Base-by-base conservation (phyloP, 2,888 invertebrate genomes). In the Platynereis dumerilii region DNA sequence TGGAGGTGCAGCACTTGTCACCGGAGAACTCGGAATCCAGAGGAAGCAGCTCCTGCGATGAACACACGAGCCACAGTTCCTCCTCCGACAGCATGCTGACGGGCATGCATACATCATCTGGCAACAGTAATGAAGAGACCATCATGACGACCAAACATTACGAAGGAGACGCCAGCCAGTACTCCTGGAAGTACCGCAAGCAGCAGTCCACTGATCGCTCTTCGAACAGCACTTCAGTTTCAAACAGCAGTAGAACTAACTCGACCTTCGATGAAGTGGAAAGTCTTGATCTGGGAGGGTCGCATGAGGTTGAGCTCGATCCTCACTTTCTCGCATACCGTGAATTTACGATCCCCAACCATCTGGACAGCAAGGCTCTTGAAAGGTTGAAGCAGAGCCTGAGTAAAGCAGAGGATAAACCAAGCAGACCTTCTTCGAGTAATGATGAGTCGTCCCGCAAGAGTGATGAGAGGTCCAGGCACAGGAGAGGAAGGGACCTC, bases 251-350 rank as follows among this genome's bases (percentile, higher is more conserved):
- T n/a, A 48, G 53, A 27, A 60, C 60, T 20, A 60, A 27, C 26
- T 60, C 60, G 27, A 61, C 55, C 2, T 61, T 62, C 29, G 62
- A 62, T 1, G 62, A 62, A 29, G 62, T 62, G 42, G 62, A 62
- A 27, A 62, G 62, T 29, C n/a, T 62, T 10, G 62, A 62, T n/a
- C 48, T 62, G 15, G 57, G 56, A 2, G 57, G 62, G 1, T 27
- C 17, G 28, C 62, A 55, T 42, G 61, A 61, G 1, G 10, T 61
- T 15, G 34, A 61, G 7, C 22, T 61, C 2, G 54, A 61, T 34
- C 55, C 61, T 34, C 24, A 48, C 22, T 20, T 60, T 5, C 55
- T 34, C 12, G 34, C 34, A 34, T 34, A 34, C 12, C 48, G 48
- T 48, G 48, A 48, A 48, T 48, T 20, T n/a, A 5, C n/a, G 3